Percentiles rank a stretch among this genome's conserved stretches.
Conservation (phyloP, 2,888 invertebrate genomes). For the Theretra japonica region DNA sequence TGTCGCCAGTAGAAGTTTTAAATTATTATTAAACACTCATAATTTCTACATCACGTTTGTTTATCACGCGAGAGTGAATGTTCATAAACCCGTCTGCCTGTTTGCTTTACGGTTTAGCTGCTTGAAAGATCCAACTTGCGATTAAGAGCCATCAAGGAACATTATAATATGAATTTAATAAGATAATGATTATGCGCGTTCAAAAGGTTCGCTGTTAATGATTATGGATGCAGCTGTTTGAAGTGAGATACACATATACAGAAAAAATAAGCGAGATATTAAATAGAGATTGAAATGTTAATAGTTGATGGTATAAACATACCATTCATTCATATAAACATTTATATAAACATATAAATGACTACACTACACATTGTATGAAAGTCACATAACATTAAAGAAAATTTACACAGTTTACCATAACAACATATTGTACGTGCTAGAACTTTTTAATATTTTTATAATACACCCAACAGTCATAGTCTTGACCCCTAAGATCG, state of each 20-base stretch:
- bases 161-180: conserved; percentile 11
- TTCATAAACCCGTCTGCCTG: neutral
- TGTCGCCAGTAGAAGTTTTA: neutral
- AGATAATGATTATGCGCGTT: neutral
- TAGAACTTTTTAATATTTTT: too few relatives aligned
- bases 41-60: neutral
- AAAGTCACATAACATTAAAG: too few relatives aligned
- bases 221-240: neutral
- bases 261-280: neutral
- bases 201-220: neutral
- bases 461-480: too few relatives aligned
- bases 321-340: too few relatives aligned
- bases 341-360: too few relatives aligned
- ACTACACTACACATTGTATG: too few relatives aligned
- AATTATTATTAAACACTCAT: neutral
- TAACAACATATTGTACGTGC: too few relatives aligned
- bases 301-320: too few relatives aligned
- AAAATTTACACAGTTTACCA: too few relatives aligned
- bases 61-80: neutral
- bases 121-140: neutral
- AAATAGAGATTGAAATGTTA: too few relatives aligned
- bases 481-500: too few relatives aligned
- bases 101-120: conserved; percentile 11
- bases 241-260: neutral
- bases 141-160: neutral